phyloP scores from a whole-genome alignment of 2,888 invertebrate genomes.

The Gymnosoma rotundatum region DNA sequence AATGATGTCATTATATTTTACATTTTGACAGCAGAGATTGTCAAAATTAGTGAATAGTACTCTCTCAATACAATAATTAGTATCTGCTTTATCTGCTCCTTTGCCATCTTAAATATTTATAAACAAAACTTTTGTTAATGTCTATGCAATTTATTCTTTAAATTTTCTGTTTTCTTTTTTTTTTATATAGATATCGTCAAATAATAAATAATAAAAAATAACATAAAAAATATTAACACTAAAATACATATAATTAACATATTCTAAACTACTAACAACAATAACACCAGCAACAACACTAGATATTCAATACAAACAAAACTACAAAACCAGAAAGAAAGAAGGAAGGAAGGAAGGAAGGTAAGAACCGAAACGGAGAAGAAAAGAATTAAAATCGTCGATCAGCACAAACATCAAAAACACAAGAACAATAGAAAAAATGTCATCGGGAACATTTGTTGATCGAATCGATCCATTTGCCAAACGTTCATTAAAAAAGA shows the following conservation, averaged over 20 bases:
- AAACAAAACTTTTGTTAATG: background rate
- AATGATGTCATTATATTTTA: too few species aligned
- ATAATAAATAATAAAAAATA: slow-evolving; percentile 39
- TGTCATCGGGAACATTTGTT: slow-evolving; percentile 94
- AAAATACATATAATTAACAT: slow-evolving; percentile 57
- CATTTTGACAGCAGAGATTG: too few species aligned
- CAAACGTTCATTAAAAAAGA: slow-evolving; percentile 98
- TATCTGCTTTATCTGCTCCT: background rate
- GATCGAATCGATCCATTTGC: slow-evolving; percentile 99
- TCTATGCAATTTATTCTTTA: slow-evolving; percentile 6
- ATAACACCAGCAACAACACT: slow-evolving; percentile 51
- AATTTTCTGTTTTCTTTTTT: slow-evolving; percentile 16
- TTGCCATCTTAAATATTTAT: slow-evolving; percentile 6
- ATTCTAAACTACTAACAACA: slow-evolving; percentile 48
- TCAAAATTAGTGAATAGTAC: too few species aligned
- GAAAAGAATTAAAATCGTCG: slow-evolving; percentile 28
- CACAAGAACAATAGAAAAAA: slow-evolving; percentile 78
- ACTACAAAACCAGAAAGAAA: slow-evolving; percentile 29
- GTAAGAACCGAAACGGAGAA: slow-evolving; percentile 21
- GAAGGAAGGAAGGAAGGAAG: slow-evolving; percentile 13
- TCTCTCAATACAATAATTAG: too few species aligned
- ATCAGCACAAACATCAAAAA: slow-evolving; percentile 64
- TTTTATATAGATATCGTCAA: slow-evolving; percentile 67
- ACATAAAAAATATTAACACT: slow-evolving; percentile 25
- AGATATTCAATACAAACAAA: slow-evolving; percentile 41